phyloP scores from a whole-genome alignment of 2,797 vertebrate genomes.

The Ciconia nigra region DNA sequence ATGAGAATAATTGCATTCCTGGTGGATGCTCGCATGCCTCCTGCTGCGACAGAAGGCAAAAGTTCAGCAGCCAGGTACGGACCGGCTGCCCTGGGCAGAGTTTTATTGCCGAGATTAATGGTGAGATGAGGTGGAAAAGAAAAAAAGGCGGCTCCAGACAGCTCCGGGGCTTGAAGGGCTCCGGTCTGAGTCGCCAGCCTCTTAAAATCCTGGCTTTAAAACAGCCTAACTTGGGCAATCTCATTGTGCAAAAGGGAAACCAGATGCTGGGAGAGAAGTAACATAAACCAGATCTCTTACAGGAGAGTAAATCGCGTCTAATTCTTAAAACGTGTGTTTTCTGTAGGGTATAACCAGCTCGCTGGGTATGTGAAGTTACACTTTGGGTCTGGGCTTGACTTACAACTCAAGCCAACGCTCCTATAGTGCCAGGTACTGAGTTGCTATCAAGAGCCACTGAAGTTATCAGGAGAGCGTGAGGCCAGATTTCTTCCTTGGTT shows the following conservation, averaged over 20 bases:
- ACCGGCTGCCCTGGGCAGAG: neutral
- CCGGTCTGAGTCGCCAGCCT: neutral
- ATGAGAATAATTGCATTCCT: neutral
- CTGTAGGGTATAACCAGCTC: neutral
- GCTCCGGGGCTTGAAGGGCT: neutral
- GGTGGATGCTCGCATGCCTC: neutral
- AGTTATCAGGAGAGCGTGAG: fast-evolving
- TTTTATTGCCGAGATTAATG: neutral
- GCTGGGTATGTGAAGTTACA: neutral
- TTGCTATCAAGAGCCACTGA: neutral
- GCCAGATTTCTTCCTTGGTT: fast-evolving
- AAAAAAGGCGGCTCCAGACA: neutral
- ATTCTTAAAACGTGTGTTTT: neutral
- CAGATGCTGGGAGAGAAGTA: neutral
- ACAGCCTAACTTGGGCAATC: slow-evolving; percentile 12
- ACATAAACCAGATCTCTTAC: neutral
- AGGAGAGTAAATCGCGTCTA: fast-evolving
- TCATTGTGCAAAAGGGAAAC: neutral
- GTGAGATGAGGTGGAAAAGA: neutral
- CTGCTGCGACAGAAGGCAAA: neutral
- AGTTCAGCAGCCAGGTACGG: slow-evolving; percentile 17
- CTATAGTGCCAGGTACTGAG: neutral
- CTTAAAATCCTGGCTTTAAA: neutral
- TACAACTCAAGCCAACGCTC: neutral
- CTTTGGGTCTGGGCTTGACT: neutral